Conservation (phyloP, 2,888 invertebrate species). For the Tigriopus californicus region DNA sequence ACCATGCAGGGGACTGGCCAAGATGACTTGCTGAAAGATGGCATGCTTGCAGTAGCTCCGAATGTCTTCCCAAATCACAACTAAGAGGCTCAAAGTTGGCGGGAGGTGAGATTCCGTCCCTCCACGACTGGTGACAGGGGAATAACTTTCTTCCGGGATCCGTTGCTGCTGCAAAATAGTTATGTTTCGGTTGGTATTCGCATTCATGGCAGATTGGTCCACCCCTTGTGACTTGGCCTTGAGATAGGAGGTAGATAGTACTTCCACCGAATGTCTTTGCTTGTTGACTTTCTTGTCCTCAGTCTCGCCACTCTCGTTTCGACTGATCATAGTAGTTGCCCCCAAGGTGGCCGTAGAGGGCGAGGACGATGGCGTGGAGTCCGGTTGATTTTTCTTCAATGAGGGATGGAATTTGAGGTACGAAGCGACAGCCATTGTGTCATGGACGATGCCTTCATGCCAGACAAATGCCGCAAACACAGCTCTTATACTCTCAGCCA, state of each 20-base stretch:
- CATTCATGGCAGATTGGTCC: constrained; percentile 57
- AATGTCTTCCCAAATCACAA: constrained; percentile 73
- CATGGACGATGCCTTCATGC: constrained; percentile 94
- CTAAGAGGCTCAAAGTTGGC: constrained; percentile 66
- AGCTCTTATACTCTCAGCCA: constrained; percentile 76
- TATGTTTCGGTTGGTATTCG: constrained; percentile 45
- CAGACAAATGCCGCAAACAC: constrained; percentile 90
- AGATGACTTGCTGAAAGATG: constrained; percentile 40
- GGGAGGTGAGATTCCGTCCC: neutral
- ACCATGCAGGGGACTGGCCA: constrained; percentile 34
- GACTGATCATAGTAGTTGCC: constrained; percentile 13
- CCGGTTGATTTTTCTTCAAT: constrained; percentile 53
- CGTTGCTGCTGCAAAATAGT: neutral
- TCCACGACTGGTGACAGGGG: neutral
- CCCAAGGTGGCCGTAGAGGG: constrained; percentile 15
- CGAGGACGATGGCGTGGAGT: constrained; percentile 25
- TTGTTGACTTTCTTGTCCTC: constrained; percentile 30
- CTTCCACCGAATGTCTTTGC: constrained; percentile 75
- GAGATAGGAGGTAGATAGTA: constrained; percentile 29
- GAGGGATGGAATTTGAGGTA: constrained; percentile 83
- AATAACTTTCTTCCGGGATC: neutral
- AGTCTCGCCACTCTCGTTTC: constrained; percentile 5
- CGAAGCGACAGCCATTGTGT: constrained; percentile 93
- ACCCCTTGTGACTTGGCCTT: constrained; percentile 27
- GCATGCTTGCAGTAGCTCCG: constrained; percentile 23